These are phyloP conservation scores for Patella depressa DNA, from an alignment of 2,888 invertebrate genomes.

Conservation along the genomic window DNA sequence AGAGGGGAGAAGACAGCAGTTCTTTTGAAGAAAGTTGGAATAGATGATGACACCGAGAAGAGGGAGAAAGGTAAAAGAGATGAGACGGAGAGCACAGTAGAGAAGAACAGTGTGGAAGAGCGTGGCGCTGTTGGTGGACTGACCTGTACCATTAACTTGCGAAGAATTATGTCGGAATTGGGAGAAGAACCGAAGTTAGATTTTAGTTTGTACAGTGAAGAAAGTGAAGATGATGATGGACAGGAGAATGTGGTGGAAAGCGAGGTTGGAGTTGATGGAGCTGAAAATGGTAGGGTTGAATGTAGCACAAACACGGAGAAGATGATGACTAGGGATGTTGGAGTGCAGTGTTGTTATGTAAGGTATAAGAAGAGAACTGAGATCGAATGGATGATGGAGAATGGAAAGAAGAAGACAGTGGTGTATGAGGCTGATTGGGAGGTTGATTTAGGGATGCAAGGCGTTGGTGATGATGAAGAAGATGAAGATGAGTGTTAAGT, in stretches of 20 bases:
- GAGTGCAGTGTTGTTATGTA: not conserved
- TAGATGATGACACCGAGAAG: not conserved
- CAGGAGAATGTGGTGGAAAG: not conserved
- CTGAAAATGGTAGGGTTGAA: not conserved
- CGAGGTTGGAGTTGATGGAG: not conserved
- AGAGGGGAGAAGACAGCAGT: not conserved
- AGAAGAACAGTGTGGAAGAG: too few relatives aligned
- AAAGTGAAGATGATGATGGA: not conserved
- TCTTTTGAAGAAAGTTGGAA: not conserved
- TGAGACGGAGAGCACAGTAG: not conserved
- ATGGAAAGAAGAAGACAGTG: not conserved
- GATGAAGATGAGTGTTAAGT: too few relatives aligned
- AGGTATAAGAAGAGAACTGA: not conserved
- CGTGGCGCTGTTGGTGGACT: not conserved
- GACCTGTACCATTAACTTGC: not conserved
- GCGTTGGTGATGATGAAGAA: too few relatives aligned
- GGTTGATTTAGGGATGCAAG: not conserved
- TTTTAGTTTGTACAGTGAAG: not conserved
- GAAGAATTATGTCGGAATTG: not conserved
- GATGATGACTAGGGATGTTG: not conserved
- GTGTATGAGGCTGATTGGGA: not conserved
- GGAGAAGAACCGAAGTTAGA: not conserved
- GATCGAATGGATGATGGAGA: not conserved
- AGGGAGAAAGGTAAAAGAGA: not conserved
- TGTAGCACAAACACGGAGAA: too few relatives aligned